These are phyloP conservation scores for Merops nubicus DNA, from an alignment of 2,113 vertebrate species.

Conservation along the genomic window DNA sequence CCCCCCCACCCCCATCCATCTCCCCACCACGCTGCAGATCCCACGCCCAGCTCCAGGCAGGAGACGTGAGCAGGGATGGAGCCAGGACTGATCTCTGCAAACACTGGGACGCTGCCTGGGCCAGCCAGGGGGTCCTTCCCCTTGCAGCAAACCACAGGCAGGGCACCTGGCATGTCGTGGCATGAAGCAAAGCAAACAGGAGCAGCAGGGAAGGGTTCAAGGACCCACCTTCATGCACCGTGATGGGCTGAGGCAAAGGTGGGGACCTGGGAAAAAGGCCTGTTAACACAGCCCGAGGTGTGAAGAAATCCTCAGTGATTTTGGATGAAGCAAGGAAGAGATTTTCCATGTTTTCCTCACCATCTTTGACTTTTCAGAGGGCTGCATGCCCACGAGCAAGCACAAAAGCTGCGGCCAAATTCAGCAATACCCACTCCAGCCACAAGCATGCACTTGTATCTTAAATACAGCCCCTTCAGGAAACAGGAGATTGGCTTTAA, in stretches of 20 bases:
- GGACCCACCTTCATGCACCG: background rate
- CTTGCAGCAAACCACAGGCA: too few species aligned
- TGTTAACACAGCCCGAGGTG: background rate
- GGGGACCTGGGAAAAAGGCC: background rate
- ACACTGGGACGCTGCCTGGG: rapidly evolving
- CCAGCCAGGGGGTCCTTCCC: rapidly evolving
- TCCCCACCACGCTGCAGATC: background rate
- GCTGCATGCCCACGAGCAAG: background rate
- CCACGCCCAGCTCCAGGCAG: rapidly evolving
- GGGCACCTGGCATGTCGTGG: background rate
- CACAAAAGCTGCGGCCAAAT: background rate
- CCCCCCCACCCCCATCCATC: too few species aligned
- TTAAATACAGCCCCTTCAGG: background rate
- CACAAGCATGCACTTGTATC: background rate
- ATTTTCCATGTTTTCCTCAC: background rate
- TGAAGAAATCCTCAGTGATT: background rate
- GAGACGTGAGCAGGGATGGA: rapidly evolving
- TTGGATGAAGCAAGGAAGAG: background rate
- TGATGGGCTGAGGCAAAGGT: background rate
- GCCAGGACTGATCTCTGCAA: background rate
- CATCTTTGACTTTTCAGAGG: background rate
- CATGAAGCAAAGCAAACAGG: background rate
- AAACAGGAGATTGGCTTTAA: background rate
- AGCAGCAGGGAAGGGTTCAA: background rate
- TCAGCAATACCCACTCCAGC: background rate